Evolutionary conservation across 1,140 invertebrate species (phyloP).

Genomic region (Diorhabda elongata): DNA sequence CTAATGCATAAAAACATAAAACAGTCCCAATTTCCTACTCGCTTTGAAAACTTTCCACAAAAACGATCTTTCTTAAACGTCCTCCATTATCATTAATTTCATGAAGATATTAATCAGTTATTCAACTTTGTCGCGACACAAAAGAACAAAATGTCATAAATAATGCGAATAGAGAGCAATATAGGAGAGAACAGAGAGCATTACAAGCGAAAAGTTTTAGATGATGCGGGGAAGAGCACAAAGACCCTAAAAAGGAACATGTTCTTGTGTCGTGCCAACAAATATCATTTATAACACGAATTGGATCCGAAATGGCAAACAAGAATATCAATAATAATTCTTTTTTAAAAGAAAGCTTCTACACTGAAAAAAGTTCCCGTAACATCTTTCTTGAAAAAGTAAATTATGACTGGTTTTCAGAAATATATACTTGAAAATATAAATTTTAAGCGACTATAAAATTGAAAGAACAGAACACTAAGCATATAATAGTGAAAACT

Average conservation of each 20-base stretch:
- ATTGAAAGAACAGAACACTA: too few relatives aligned
- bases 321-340: slow-evolving; percentile 46
- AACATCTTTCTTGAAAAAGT: too few relatives aligned
- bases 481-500: too few relatives aligned
- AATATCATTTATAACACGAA: slow-evolving; percentile 47
- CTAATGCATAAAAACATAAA: slow-evolving; percentile 1
- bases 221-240: slow-evolving; percentile 27
- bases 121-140: slow-evolving; percentile 12
- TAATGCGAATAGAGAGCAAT: slow-evolving; percentile 26
- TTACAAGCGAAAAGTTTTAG: slow-evolving; percentile 31
- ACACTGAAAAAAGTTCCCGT: slow-evolving; percentile 7
- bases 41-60: slow-evolving; percentile 25
- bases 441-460: too few relatives aligned
- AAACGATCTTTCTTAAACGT: slow-evolving; percentile 43
- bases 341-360: slow-evolving; percentile 31
- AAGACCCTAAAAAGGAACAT: slow-evolving; percentile 34
- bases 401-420: too few relatives aligned
- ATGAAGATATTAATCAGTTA: slow-evolving; percentile 16
- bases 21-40: neutral
- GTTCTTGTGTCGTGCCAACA: slow-evolving; percentile 41
- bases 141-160: slow-evolving; percentile 31
- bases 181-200: slow-evolving; percentile 30
- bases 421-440: too few relatives aligned
- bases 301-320: slow-evolving; percentile 41
- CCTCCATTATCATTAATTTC: slow-evolving; percentile 36